These are phyloP conservation scores for Litoditis marina DNA, from an alignment of 2,888 invertebrate species.

Conservation along the genomic window DNA sequence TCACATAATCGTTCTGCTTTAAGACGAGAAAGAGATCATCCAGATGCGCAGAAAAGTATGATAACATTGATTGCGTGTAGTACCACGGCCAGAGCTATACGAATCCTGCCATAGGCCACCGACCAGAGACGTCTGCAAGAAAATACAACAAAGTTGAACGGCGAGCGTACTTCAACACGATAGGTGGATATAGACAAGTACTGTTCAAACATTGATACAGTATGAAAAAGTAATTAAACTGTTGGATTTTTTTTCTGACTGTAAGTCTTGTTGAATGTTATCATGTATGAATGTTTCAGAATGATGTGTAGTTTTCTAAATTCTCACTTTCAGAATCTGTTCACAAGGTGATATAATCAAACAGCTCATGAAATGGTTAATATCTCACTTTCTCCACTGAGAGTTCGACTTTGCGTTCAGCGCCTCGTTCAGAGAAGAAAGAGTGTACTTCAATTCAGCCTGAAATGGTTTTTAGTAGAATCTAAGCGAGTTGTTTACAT, in stretches of 20 bases:
- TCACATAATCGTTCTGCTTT: constrained; percentile 1
- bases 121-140: constrained; percentile 14
- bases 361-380: too few species aligned
- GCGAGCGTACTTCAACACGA: neutral
- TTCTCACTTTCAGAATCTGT: neutral
- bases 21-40: neutral
- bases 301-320: neutral
- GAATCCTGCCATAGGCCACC: constrained; percentile 11
- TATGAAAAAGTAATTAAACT: too few species aligned
- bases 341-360: neutral
- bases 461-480: too few species aligned
- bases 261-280: too few species aligned
- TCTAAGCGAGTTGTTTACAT: too few species aligned
- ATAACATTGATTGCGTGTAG: constrained; percentile 6
- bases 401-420: constrained; percentile 31
- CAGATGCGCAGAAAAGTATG: constrained; percentile 1
- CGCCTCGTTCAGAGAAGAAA: constrained; percentile 32
- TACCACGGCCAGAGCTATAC: constrained; percentile 7
- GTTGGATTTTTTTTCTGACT: too few species aligned
- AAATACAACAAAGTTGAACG: neutral
- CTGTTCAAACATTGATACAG: neutral
- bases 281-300: too few species aligned
- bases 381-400: constrained; percentile 29
- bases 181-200: neutral
- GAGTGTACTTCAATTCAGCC: constrained; percentile 38